phyloP scores from a whole-genome alignment of 2,888 invertebrate species.

The Eulithis prunata region DNA sequence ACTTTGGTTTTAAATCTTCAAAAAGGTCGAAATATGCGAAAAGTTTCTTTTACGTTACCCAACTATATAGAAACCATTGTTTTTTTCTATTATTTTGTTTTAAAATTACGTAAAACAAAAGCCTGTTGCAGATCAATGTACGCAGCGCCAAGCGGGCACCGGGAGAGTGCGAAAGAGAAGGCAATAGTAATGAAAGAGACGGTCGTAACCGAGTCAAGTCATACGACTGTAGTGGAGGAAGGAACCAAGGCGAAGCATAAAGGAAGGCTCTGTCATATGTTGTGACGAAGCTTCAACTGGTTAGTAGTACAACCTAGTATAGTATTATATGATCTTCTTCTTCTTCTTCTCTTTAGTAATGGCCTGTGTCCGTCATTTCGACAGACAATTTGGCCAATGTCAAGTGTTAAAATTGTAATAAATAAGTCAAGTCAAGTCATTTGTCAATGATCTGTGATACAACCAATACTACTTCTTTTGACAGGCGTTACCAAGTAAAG shows the following conservation, averaged over 20 bases:
- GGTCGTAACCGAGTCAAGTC: conserved; percentile 45
- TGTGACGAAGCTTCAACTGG: conserved; percentile 83
- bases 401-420: too few relatives aligned
- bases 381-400: too few relatives aligned
- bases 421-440: too few relatives aligned
- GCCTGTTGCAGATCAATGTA: conserved; percentile 81
- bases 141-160: conserved; percentile 69
- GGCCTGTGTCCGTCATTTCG: too few relatives aligned
- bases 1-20: not conserved
- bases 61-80: too few relatives aligned
- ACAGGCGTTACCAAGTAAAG: too few relatives aligned
- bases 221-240: conserved; percentile 48
- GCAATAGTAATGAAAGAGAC: conserved; percentile 54
- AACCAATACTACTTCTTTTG: too few relatives aligned
- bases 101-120: conserved; percentile 67
- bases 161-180: conserved; percentile 61
- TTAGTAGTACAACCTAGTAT: conserved; percentile 46
- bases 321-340: too few relatives aligned
- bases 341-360: too few relatives aligned
- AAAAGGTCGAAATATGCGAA: too few relatives aligned
- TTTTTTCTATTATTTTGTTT: conserved; percentile 45
- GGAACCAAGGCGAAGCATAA: conserved; percentile 65
- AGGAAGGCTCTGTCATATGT: conserved; percentile 77
- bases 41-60: too few relatives aligned
- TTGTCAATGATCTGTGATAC: too few relatives aligned